These are phyloP conservation scores for Agriopis marginaria DNA, from an alignment of 2,888 invertebrate species.

Conservation along the genomic window DNA sequence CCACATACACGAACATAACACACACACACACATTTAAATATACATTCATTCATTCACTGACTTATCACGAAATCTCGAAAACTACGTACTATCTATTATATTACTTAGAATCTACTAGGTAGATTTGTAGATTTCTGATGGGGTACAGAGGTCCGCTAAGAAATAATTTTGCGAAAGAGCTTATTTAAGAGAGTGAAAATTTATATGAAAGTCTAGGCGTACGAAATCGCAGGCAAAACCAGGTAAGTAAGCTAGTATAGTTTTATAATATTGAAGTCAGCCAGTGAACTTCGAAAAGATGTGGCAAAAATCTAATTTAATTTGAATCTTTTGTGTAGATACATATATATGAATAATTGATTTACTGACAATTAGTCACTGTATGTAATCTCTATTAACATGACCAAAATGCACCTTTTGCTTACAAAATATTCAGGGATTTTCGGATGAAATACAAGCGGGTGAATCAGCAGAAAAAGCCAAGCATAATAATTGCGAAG, in stretches of 20 bases:
- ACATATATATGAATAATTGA: neutral
- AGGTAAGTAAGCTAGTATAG: too few species aligned
- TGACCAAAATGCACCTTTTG: neutral
- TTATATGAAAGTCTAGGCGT: too few species aligned
- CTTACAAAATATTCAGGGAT: neutral
- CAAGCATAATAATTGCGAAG: neutral
- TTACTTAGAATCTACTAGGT: too few species aligned
- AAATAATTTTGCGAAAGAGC: too few species aligned
- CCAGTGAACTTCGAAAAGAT: conserved; percentile 32
- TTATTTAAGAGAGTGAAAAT: too few species aligned
- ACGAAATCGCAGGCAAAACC: neutral
- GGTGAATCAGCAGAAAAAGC: neutral
- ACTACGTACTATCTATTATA: too few species aligned
- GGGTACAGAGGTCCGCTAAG: too few species aligned
- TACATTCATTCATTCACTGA: too few species aligned
- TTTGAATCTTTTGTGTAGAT: neutral
- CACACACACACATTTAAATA: too few species aligned
- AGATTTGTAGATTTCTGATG: too few species aligned
- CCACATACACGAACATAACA: too few species aligned
- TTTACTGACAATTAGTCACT: neutral
- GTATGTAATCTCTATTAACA: neutral
- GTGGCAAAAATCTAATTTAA: neutral
- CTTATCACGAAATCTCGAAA: too few species aligned
- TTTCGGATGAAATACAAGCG: neutral
- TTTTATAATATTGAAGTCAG: conserved; percentile 45